phyloP scores from a whole-genome alignment of 1,140 invertebrate genomes.

The Mactra quadrangularis region DNA sequence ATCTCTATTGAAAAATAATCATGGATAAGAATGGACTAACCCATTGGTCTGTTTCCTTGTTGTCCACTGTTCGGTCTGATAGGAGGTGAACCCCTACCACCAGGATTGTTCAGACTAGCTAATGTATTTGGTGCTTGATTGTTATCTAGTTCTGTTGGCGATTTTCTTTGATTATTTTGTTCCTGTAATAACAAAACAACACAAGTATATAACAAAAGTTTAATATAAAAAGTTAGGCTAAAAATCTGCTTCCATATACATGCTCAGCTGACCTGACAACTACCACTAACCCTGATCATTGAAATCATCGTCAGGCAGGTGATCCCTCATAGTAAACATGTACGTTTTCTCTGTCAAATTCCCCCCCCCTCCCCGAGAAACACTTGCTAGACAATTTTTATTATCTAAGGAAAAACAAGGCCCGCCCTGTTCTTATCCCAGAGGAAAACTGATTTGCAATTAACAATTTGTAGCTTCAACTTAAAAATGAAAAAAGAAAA shows the following conservation, averaged over 20 bases:
- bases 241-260: too few relatives aligned
- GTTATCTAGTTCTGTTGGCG: conserved; percentile 50
- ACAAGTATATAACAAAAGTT: not conserved
- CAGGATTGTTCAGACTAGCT: conserved; percentile 44
- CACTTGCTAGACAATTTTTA: too few relatives aligned
- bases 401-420: too few relatives aligned
- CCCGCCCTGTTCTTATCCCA: too few relatives aligned
- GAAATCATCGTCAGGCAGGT: too few relatives aligned
- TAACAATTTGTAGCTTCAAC: too few relatives aligned
- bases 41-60: conserved; percentile 35
- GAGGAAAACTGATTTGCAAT: too few relatives aligned
- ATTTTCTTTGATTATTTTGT: conserved; percentile 52
- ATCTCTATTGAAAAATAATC: too few relatives aligned
- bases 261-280: too few relatives aligned
- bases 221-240: not conserved
- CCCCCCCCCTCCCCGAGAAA: too few relatives aligned
- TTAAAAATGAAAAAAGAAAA: too few relatives aligned
- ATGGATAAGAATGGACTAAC: conserved; percentile 12
- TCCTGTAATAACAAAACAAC: conserved; percentile 17
- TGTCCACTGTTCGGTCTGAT: conserved; percentile 40
- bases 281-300: not conserved
- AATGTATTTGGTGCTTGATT: conserved; percentile 7
- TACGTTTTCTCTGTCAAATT: too few relatives aligned
- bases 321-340: not conserved
- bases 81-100: conserved; percentile 52